Evolutionary conservation across 2,888 invertebrate species (phyloP).

Genomic region (Caenorhabditis sp.): DNA sequence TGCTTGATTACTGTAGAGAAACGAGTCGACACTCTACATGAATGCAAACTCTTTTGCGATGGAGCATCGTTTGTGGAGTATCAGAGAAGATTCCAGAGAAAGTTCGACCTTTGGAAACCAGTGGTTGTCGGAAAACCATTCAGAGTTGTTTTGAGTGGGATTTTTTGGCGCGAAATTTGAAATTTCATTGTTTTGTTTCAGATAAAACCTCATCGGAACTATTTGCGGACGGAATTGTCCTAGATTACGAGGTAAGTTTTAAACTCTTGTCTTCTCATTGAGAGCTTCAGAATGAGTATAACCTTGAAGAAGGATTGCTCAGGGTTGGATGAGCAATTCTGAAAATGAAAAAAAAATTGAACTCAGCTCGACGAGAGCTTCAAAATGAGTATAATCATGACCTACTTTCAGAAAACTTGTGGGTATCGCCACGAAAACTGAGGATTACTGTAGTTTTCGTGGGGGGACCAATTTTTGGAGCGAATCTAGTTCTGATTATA

Average conservation of each 20-base stretch:
- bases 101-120: not conserved
- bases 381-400: not conserved
- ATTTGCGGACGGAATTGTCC: not conserved
- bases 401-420: not conserved
- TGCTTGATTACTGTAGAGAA: not conserved
- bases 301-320: too few relatives aligned
- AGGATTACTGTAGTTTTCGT: conserved; percentile 5
- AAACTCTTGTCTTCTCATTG: not conserved
- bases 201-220: not conserved
- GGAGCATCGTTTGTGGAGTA: not conserved
- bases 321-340: too few relatives aligned
- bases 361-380: not conserved
- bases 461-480: too few relatives aligned
- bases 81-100: not conserved
- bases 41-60: not conserved
- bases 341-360: too few relatives aligned
- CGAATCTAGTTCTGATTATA: not conserved
- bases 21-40: not conserved
- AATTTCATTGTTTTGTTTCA: not conserved
- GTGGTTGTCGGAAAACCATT: not conserved
- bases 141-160: not conserved
- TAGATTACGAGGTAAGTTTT: not conserved
- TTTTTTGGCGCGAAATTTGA: not conserved
- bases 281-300: not conserved
- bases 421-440: not conserved